phyloP scores from a whole-genome alignment of 1,140 invertebrate genomes.

The Lasioglossum albipes region DNA sequence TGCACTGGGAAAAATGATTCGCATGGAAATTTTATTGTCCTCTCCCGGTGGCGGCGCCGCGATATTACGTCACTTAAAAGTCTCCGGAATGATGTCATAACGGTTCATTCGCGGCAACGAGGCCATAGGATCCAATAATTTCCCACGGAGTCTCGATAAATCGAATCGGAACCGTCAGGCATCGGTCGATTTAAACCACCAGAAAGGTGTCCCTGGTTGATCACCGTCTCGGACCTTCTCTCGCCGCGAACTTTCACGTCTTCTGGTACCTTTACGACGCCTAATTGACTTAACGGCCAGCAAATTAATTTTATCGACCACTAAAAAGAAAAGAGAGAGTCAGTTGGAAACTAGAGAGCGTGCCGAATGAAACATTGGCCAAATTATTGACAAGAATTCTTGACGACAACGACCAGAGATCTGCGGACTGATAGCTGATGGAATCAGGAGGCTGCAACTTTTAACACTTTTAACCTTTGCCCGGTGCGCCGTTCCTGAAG shows the following conservation, averaged over 20 bases:
- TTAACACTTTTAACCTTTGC: background rate
- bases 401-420: background rate
- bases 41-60: background rate
- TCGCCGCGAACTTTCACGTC: background rate
- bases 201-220: background rate
- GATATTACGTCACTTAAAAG: conserved; percentile 17
- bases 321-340: background rate
- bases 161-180: background rate
- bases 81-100: conserved; percentile 30
- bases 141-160: conserved; percentile 22
- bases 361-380: background rate
- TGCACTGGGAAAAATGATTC: background rate
- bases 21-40: conserved; percentile 10
- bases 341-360: background rate
- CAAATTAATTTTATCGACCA: background rate
- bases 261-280: background rate
- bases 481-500: too few species aligned
- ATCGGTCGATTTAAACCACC: too few species aligned
- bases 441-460: background rate
- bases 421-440: background rate
- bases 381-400: background rate
- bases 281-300: background rate
- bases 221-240: background rate
- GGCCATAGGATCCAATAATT: conserved; percentile 17
- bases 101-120: conserved; percentile 9